Percentiles rank a stretch among this genome's conserved stretches.
phyloP scores from a whole-genome alignment of 1,140 invertebrate genomes.

The Habropoda laboriosa region DNA sequence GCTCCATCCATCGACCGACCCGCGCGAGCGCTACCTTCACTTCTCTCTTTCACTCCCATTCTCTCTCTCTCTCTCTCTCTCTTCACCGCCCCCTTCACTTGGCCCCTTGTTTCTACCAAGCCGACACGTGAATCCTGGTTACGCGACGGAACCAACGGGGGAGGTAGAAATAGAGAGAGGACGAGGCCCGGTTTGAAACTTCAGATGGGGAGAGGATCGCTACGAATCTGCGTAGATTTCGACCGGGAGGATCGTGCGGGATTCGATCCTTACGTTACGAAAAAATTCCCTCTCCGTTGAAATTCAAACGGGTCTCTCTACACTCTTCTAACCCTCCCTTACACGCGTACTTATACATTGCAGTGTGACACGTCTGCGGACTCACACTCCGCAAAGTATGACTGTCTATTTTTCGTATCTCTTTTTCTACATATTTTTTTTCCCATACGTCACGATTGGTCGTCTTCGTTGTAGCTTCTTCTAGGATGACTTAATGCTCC shows the following conservation, averaged over 20 bases:
- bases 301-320: too few relatives aligned
- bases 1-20: slow-evolving; percentile 62
- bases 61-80: not conserved
- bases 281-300: not conserved
- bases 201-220: slow-evolving; percentile 61
- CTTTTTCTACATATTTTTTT: too few relatives aligned
- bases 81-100: slow-evolving; percentile 51
- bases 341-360: too few relatives aligned
- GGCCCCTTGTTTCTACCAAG: slow-evolving; percentile 59
- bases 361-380: too few relatives aligned
- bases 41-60: slow-evolving; percentile 42
- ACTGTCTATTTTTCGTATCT: too few relatives aligned
- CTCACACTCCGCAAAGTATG: too few relatives aligned
- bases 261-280: not conserved
- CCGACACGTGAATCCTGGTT: slow-evolving; percentile 65
- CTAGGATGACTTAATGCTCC: too few relatives aligned
- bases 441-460: too few relatives aligned
- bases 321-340: too few relatives aligned
- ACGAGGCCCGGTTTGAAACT: slow-evolving; percentile 51
- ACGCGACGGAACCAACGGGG: slow-evolving; percentile 58
- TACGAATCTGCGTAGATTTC: slow-evolving; percentile 56
- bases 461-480: too few relatives aligned
- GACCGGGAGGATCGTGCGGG: slow-evolving; percentile 23
- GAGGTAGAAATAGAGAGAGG: slow-evolving; percentile 44
- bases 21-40: slow-evolving; percentile 36